Evolutionary conservation across 2,888 invertebrate species (phyloP).

Genomic region (Plebejus anna): DNA sequence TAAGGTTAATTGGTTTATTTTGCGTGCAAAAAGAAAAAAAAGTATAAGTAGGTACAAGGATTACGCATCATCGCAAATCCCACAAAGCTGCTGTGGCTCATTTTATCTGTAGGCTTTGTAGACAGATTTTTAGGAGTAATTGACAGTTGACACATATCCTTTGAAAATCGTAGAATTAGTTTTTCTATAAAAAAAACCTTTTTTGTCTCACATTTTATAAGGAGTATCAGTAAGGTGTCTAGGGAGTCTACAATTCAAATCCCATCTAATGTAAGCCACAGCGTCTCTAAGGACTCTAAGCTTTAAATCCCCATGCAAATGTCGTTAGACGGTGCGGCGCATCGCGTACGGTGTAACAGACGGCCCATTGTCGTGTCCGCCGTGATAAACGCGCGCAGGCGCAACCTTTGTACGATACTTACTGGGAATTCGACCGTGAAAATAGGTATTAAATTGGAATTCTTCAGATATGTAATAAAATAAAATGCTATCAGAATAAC

Average conservation of each 20-base stretch:
- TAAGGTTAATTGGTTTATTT: not conserved
- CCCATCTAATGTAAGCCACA: not conserved
- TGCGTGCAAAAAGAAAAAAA: not conserved
- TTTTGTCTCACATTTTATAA: not conserved
- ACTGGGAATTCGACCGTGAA: conserved; percentile 1
- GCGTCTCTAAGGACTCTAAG: not conserved
- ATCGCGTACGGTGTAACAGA: conserved; percentile 52
- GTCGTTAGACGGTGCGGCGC: conserved; percentile 42
- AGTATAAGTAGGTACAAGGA: not conserved
- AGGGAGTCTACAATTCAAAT: not conserved
- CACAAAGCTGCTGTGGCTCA: no score
- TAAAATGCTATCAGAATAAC: not conserved
- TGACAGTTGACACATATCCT: no score
- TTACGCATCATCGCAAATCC: not conserved
- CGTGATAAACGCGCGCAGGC: conserved; percentile 39
- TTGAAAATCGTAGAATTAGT: no score
- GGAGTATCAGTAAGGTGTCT: not conserved
- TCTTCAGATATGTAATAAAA: not conserved
- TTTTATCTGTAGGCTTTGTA: no score
- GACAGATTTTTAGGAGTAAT: no score
- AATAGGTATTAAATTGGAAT: not conserved
- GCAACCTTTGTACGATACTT: conserved; percentile 34
- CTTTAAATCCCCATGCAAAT: conserved; percentile 21
- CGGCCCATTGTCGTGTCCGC: conserved; percentile 64
- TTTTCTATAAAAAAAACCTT: no score